Evolutionary conservation across 2,113 vertebrate species (phyloP).

Genomic region (Lasiurus cinereus): DNA sequence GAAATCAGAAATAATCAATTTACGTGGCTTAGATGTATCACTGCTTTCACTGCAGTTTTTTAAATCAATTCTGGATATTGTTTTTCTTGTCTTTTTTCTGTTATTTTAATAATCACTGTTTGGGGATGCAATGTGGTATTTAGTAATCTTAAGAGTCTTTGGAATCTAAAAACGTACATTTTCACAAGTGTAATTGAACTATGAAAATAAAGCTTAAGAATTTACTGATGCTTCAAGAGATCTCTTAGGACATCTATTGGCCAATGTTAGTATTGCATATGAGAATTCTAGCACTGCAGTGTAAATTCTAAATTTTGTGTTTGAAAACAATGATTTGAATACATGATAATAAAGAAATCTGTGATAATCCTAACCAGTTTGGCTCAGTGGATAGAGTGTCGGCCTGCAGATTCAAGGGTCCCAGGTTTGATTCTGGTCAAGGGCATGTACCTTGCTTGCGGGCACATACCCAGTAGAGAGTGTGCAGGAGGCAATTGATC

Average conservation of each 20-base stretch:
- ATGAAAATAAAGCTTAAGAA: background rate
- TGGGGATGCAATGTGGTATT: slow-evolving; percentile 51
- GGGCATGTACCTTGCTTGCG: too few relatives aligned
- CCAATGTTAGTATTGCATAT: slow-evolving; percentile 80
- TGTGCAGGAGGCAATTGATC: too few relatives aligned
- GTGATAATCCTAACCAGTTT: background rate
- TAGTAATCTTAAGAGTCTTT: slow-evolving; percentile 53
- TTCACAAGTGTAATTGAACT: slow-evolving; percentile 28
- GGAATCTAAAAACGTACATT: slow-evolving; percentile 68
- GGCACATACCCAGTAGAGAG: too few relatives aligned
- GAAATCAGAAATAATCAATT: slow-evolving; percentile 48
- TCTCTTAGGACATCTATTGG: slow-evolving; percentile 88
- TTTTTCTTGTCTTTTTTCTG: slow-evolving; percentile 59
- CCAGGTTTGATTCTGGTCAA: too few relatives aligned
- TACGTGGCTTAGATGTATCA: background rate
- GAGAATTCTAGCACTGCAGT: background rate
- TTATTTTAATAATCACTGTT: slow-evolving; percentile 70
- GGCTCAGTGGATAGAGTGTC: too few relatives aligned
- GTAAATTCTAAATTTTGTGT: background rate
- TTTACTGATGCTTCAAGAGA: slow-evolving; percentile 72
- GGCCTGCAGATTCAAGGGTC: too few relatives aligned
- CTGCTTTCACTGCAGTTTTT: background rate
- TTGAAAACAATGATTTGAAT: slow-evolving; percentile 14
- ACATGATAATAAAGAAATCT: background rate
- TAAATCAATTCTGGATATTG: slow-evolving; percentile 37